Conservation (phyloP, 2,797 vertebrate genomes). For the Lepus oiostolus region DNA sequence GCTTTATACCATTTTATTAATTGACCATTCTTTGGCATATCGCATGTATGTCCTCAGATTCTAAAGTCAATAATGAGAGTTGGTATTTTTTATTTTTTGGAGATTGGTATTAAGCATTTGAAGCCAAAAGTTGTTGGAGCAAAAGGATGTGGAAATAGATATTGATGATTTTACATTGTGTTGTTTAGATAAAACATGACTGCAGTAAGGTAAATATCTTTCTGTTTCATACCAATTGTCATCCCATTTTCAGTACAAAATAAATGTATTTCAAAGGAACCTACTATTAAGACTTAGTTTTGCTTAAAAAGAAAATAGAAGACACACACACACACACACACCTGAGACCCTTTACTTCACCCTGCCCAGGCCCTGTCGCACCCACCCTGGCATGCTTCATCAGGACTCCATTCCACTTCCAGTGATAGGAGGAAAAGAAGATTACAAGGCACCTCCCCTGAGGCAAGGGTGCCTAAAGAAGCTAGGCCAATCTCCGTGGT, state of each 20-base stretch:
- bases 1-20: neutral
- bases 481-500: neutral
- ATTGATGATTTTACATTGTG: neutral
- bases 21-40: neutral
- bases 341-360: neutral
- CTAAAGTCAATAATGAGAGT: neutral
- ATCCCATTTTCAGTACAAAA: conserved; percentile 20
- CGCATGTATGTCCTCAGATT: neutral
- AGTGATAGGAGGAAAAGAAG: neutral
- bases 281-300: conserved; percentile 28
- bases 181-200: conserved; percentile 11
- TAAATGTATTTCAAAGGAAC: neutral
- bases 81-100: neutral
- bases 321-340: neutral
- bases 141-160: conserved; percentile 7
- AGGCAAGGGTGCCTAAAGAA: neutral
- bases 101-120: neutral
- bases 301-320: neutral
- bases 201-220: neutral
- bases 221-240: neutral
- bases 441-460: neutral
- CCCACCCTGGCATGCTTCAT: neutral
- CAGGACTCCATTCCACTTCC: neutral
- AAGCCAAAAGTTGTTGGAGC: neutral
- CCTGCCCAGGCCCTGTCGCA: neutral